Evolutionary conservation across 2,888 invertebrate genomes (phyloP).

Genomic region (Agrotis exclamationis): DNA sequence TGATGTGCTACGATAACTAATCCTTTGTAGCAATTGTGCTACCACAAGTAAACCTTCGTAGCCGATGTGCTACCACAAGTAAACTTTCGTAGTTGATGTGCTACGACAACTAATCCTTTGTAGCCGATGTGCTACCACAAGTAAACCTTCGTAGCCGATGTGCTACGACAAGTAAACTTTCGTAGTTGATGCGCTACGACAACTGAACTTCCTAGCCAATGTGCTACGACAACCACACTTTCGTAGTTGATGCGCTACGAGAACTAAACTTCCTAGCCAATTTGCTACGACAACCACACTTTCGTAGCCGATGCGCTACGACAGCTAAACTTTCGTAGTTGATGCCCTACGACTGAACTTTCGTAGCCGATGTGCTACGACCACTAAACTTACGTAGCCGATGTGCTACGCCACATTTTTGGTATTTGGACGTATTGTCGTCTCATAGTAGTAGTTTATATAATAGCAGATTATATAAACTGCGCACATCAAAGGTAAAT

Average conservation of each 20-base stretch:
- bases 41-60: neutral
- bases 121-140: neutral
- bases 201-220: neutral
- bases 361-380: too few species aligned
- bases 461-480: too few species aligned
- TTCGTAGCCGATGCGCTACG: neutral
- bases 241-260: neutral
- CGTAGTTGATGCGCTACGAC: neutral
- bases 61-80: neutral
- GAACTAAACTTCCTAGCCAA: neutral
- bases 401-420: too few species aligned
- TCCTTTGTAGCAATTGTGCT: neutral
- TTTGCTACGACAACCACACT: too few species aligned
- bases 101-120: neutral
- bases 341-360: too few species aligned
- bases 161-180: neutral
- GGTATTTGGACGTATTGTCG: neutral
- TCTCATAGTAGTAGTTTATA: too few species aligned
- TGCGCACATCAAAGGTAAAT: conserved; percentile 6
- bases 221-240: neutral
- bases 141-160: neutral
- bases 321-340: neutral
- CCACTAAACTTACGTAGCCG: too few species aligned
- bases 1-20: neutral
- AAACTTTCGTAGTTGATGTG: neutral